Base-by-base conservation (phyloP, 2,113 vertebrate genomes). In the Lipophrys pholis region DNA sequence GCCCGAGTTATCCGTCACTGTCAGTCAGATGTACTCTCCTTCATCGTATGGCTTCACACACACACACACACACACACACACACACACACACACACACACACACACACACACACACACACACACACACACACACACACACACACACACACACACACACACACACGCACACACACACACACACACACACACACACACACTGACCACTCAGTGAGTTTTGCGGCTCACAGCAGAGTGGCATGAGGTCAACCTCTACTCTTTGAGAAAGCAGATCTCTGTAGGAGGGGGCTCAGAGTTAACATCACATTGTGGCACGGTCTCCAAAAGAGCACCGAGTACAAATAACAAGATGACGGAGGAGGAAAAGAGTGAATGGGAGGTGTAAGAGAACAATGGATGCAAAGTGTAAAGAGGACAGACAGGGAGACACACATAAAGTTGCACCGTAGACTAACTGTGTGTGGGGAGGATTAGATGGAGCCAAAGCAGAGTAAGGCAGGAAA, bases 401-500 rank as follows among this genome's bases (percentile, higher is more conserved):
- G 52, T 40, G 54, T 11, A 69, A 36, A 66, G 21, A 69, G 36
- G 56, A 66, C 30, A 11, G 5, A 11, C 41, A 16, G 6, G 21
- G 43, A 57, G 55, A 3, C n/a, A 48, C 2, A 46, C 43, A 65
- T 15, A 36, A 71, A 78, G 76, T 53, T 67, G 42, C 1, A 30
- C n/a, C 65, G 51, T 57, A 48, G 49, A 73, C 55, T 1, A 16
- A 70, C 59, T 69, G 76, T 78, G 77, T 76, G 76, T 30, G 68
- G 74, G 85, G 75, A 76, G 39, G 61, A 78, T 63, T 65, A 49
- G 59, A 80, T 10, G 75, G 21, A 30, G 21, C 21, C 40, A 70
- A 69, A 64, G 51, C 56, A 50, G 43, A 49, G 74, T 81, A 77
- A 85, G 80, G 86, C 39, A 61, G 84, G 16, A n/a, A 66, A 78